A percentile compares a stretch with the other conserved stretches of the same genome.
These are phyloP conservation scores for Pseudochromis fuscus DNA, from an alignment of 2,797 vertebrate genomes.

Conservation along the genomic window DNA sequence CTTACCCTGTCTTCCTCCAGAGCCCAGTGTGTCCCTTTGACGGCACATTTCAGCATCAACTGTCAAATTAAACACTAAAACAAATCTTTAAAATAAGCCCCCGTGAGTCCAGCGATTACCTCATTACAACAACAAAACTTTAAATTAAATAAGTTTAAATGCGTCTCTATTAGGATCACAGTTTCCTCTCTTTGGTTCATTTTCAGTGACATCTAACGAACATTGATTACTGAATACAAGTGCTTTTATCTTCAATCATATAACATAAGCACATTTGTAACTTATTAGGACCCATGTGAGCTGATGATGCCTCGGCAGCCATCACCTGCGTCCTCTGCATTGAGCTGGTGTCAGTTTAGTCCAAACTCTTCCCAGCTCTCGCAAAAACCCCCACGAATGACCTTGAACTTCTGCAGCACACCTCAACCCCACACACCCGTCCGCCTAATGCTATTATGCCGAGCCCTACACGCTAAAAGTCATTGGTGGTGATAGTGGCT, in stretches of 20 bases:
- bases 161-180: constrained; percentile 13
- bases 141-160: not conserved
- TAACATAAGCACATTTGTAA: constrained; percentile 1
- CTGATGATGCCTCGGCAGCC: not conserved
- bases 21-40: not conserved
- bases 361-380: constrained; percentile 34
- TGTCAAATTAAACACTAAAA: not conserved
- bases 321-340: not conserved
- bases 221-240: constrained; percentile 29
- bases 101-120: not conserved
- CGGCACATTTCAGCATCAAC: not conserved
- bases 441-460: constrained; percentile 79
- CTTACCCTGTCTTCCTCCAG: not conserved
- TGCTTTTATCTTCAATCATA: not conserved
- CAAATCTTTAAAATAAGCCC: not conserved
- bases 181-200: not conserved
- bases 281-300: not conserved
- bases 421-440: constrained; percentile 55
- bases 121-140: not conserved
- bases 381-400: constrained; percentile 43
- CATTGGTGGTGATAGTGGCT: constrained; percentile 80
- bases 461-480: constrained; percentile 79
- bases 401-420: constrained; percentile 74
- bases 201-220: constrained; percentile 20
- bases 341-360: constrained; percentile 31